Evolutionary conservation across 2,113 vertebrate genomes (phyloP), one percentile per base, ranked within the genome.

Genomic region (Ciconia maguari): DNA sequence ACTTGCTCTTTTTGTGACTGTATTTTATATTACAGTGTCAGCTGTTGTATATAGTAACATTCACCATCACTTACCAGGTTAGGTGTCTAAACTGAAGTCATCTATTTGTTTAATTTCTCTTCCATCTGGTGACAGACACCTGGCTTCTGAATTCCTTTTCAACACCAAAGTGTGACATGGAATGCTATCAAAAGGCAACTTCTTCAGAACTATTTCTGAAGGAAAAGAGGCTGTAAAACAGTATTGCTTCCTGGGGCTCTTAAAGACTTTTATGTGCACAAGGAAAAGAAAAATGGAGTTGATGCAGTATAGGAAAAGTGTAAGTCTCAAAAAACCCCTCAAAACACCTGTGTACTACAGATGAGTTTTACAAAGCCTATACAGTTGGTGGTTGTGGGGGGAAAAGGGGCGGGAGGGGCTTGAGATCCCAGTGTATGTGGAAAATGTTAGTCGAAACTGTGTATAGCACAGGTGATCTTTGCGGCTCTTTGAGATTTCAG

Each of bases 11-110:
- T 65, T 68, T 54, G 80, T 94, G 93, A 87, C 70, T 58, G 14
- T 84, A 69, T 75, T 92, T 81, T 93, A 36, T 71, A 83, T 94
- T 92, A 29, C 12, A 11, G 5, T 75, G 70, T 78, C 93, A 93
- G 80, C 83, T 97, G 89, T 93, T 97, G 88, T 96, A 87, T 52
- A 78, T 83, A 87, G 77, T 46, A 72, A 60, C 64, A 34, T 87
- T 61, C 46, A 11, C 77, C 89, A 75, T 94, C 32, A n/a, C 64
- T 42, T 83, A 30, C n/a, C 21, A 25, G 49, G 22, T 44, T 83
- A 46, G 74, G 71, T 95, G 62, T 92, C 89, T 87, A 68, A 94
- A 77, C 65, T 65, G 30, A 80, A 92, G 64, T 81, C 25, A 72
- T 91, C 51, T 86, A 4, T 44, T 22, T 61, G 62, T 51, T 94